A percentile compares a stretch with the other conserved stretches of the same genome.
Conservation (phyloP, 2,888 invertebrate species). For the Mesorhabditis belari region DNA sequence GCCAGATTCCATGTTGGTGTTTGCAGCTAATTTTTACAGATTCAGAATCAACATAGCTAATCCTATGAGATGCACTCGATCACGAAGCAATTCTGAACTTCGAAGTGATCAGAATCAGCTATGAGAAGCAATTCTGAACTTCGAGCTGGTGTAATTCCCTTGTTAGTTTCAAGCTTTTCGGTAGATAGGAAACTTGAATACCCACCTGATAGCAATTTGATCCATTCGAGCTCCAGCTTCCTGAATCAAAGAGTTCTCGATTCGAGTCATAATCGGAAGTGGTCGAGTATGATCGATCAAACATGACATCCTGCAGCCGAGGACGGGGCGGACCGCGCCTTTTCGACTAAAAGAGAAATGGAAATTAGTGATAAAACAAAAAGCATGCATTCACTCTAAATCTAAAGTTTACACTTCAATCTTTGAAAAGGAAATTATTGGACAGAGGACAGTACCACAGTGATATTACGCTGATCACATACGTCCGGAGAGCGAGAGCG, state of each 20-base stretch:
- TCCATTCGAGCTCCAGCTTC: slow-evolving; percentile 38
- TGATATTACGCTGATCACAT: slow-evolving; percentile 1
- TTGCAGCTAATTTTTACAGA: too few species aligned
- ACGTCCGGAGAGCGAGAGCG: not conserved
- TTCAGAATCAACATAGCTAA: too few species aligned
- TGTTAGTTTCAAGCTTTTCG: too few species aligned
- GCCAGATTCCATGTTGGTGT: too few species aligned
- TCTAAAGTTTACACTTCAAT: too few species aligned
- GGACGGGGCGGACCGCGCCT: slow-evolving; percentile 12
- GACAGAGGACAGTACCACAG: not conserved
- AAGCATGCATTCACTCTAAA: slow-evolving; percentile 7
- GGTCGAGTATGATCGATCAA: slow-evolving; percentile 33
- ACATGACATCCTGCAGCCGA: slow-evolving; percentile 25
- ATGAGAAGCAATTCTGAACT: too few species aligned
- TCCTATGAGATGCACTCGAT: too few species aligned
- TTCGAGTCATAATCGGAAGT: slow-evolving; percentile 45
- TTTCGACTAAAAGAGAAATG: not conserved
- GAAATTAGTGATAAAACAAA: slow-evolving; percentile 15
- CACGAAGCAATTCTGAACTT: too few species aligned
- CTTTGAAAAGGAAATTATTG: not conserved
- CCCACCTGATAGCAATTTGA: slow-evolving; percentile 19
- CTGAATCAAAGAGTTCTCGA: slow-evolving; percentile 38
- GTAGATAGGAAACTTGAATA: too few species aligned
- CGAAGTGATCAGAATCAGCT: too few species aligned
- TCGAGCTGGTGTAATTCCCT: too few species aligned